phyloP scores from a whole-genome alignment of 2,113 vertebrate genomes.

The Oryctolagus cuniculus region mOryCun1.1 NC_091445.1:91341501-91342000 shows the following conservation, averaged over 20 bases:
- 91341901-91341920: too few relatives aligned
- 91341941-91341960: not conserved
- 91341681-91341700: not conserved
- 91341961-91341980: not conserved
- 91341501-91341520: not conserved
- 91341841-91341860: not conserved
- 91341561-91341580: not conserved
- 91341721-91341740: not conserved
- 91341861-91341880: not conserved
- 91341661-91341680: not conserved
- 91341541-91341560: too few relatives aligned
- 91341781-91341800: not conserved
- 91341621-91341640: not conserved
- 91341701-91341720: not conserved
- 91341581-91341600: rapidly evolving
- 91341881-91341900: too few relatives aligned
- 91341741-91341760: not conserved
- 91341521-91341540: not conserved
- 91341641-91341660: rapidly evolving
- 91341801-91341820: not conserved
- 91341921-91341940: not conserved
- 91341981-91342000: not conserved
- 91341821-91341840: not conserved
- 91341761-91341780: not conserved
- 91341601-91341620: not conserved